phyloP scores from a whole-genome alignment of 1,140 invertebrate species.

The Drosophila grimshawi region DNA sequence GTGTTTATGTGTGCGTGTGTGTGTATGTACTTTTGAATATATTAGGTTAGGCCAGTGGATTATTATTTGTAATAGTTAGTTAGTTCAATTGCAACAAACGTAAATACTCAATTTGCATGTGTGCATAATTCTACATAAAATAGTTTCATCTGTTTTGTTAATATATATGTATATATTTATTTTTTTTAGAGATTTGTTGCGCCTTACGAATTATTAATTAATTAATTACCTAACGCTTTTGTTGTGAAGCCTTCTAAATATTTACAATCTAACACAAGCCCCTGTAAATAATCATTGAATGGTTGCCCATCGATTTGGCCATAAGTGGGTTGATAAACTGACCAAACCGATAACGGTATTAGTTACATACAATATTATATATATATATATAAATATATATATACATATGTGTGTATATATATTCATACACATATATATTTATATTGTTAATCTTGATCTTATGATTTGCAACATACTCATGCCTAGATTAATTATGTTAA shows the following conservation, averaged over 20 bases:
- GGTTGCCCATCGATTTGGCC: constrained; percentile 45
- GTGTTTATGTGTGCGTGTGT: background rate
- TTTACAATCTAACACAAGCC: constrained; percentile 80
- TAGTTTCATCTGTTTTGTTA: constrained; percentile 58
- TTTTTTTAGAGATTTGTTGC: constrained; percentile 44
- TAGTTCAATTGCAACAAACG: constrained; percentile 68
- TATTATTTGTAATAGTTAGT: constrained; percentile 49
- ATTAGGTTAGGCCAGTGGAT: constrained; percentile 26
- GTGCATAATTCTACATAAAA: constrained; percentile 71
- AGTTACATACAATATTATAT: constrained; percentile 11
- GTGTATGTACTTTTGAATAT: constrained; percentile 9
- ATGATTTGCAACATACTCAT: constrained; percentile 26
- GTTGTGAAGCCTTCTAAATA: constrained; percentile 39
- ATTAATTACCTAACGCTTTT: constrained; percentile 40
- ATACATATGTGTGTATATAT: constrained; percentile 6
- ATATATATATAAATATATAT: constrained; percentile 11
- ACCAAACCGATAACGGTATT: constrained; percentile 26
- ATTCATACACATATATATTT: constrained; percentile 17
- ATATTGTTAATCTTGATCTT: constrained; percentile 40
- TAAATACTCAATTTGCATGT: constrained; percentile 66
- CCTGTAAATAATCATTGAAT: constrained; percentile 77
- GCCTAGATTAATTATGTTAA: constrained; percentile 38
- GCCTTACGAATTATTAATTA: constrained; percentile 25
- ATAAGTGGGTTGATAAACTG: constrained; percentile 19
- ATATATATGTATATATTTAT: constrained; percentile 44